Evolutionary conservation across 2,888 invertebrate genomes (phyloP), one percentile per base, ranked within the genome.

Genomic region (Hyles lineata): DNA sequence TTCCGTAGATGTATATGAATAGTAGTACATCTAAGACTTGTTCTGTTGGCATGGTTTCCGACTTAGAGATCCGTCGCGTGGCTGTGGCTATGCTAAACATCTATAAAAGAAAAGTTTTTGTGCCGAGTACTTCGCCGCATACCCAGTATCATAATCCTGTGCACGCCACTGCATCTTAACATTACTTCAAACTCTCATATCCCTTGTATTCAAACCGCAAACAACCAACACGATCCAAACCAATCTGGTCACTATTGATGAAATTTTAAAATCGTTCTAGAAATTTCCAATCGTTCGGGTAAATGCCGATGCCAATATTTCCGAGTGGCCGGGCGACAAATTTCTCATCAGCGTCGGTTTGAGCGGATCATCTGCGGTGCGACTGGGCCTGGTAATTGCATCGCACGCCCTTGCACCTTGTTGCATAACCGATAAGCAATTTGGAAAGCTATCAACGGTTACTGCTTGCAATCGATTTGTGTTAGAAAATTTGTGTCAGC

Each of bases 261-360:
- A 43, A 67, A 17, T 67, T 67, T 50, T 23, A 67, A 29, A 71
- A 70, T 21, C 35, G 70, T 21, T 43, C 19, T 11, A 35, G n/a
- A 71, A 52, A 62, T 29, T 25, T 63, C 59, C 70, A 70, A 72
- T 70, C 70, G 74, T 32, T 59, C 72, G 75, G 67, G 60, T 55
- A 71, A 73, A 43, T 67, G 43, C 9, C 67, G 67, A 17, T 21
- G 15, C 17, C 67, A 89, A 90, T 89, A 88, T 82, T 87, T 85
- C 88, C 87, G 87, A 80, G 82, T 87, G 89, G 89, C 76, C 87
- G 90, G 85, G 90, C 91, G 88, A 89, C 78, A 92, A 92, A 92
- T 92, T 92, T 92, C 91, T 89, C 93, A 92, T 93, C 88, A 83
- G 77, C 71, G 75, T 78, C 82, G 80, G 73, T 85, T 86, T 43